phyloP scores from a whole-genome alignment of 2,113 vertebrate species.

The human region DNA sequence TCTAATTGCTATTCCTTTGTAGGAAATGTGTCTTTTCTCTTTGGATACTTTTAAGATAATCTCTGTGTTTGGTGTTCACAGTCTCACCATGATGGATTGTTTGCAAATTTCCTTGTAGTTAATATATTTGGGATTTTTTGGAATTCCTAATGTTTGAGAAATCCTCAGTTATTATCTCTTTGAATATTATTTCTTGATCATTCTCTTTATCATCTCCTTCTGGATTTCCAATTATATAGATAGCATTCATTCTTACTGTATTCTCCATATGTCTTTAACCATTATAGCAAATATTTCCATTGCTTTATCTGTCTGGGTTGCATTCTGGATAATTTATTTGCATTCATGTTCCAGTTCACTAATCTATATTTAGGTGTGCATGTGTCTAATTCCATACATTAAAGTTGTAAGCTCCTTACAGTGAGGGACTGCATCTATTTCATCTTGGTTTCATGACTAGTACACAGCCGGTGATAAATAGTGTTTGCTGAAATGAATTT shows the following conservation, averaged over 20 bases:
- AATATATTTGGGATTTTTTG: background rate
- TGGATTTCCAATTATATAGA: background rate
- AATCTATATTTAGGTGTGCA: background rate
- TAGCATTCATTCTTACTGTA: background rate
- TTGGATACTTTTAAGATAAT: background rate
- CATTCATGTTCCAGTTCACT: background rate
- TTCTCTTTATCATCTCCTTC: background rate
- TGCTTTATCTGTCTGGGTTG: background rate
- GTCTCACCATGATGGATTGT: background rate
- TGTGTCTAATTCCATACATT: background rate
- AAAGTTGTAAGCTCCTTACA: background rate
- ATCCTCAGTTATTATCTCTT: background rate
- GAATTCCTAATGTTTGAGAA: constrained; percentile 19
- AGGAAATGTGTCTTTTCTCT: background rate
- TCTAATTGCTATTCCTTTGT: background rate
- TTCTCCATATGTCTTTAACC: background rate
- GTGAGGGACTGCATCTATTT: background rate
- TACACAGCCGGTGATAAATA: background rate
- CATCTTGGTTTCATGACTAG: background rate
- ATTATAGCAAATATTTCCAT: background rate
- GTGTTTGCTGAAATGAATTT: background rate
- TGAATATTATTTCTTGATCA: background rate
- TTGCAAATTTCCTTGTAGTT: constrained; percentile 5
- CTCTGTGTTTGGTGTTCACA: background rate
- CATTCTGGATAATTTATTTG: background rate